These are phyloP conservation scores for Hemichromis elongatus DNA, from an alignment of 2,113 vertebrate species.

Conservation along the genomic window DNA sequence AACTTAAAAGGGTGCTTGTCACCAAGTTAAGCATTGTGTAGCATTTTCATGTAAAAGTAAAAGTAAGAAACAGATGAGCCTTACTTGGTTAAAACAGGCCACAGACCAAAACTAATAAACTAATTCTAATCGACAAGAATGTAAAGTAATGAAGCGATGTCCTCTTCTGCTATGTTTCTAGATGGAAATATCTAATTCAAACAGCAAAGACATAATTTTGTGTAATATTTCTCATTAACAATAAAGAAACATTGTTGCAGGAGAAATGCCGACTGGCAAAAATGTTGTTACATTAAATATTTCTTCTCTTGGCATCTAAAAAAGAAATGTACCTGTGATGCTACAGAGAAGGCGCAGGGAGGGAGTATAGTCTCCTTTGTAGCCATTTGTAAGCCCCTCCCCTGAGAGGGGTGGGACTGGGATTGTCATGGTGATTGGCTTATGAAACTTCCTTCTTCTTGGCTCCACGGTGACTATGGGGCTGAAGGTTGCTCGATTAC, in stretches of 20 bases:
- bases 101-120: neutral
- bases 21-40: fast-evolving
- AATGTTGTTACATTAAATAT: neutral
- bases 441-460: constrained; percentile 96
- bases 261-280: neutral
- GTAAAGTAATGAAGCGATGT: neutral
- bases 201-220: neutral
- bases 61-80: fast-evolving
- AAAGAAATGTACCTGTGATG: constrained; percentile 84
- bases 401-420: constrained; percentile 91
- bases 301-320: neutral
- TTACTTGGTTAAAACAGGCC: neutral
- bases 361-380: constrained; percentile 88
- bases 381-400: constrained; percentile 83
- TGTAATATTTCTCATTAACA: neutral
- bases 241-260: neutral
- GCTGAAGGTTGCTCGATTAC: constrained; percentile 95
- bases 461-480: constrained; percentile 98
- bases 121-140: neutral
- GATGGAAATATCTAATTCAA: neutral
- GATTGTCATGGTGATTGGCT: constrained; percentile 98
- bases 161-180: neutral
- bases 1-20: neutral
- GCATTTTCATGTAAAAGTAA: neutral
- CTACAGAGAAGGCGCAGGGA: constrained; percentile 94